Percentiles rank a stretch among this genome's conserved stretches.
Conservation (phyloP, 2,888 invertebrate genomes). For the Mycalesis mineus region DNA sequence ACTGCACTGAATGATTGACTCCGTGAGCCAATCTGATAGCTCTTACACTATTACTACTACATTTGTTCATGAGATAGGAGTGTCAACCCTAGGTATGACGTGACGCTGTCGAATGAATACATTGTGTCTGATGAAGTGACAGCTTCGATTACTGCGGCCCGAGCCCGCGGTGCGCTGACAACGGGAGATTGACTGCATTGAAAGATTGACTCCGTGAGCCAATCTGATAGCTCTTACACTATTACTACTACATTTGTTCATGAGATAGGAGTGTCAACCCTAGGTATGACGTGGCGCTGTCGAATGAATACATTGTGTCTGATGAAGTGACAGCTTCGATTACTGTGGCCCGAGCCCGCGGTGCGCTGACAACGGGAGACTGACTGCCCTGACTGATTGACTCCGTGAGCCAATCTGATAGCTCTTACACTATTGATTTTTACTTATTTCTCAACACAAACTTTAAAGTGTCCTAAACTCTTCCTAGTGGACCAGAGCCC, state of each 20-base stretch:
- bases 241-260: too few relatives aligned
- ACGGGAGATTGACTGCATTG: background rate
- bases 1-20: background rate
- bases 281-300: background rate
- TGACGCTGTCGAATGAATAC: background rate
- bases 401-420: too few relatives aligned
- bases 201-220: too few relatives aligned
- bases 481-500: too few relatives aligned
- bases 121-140: conserved; percentile 11
- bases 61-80: background rate
- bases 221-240: too few relatives aligned
- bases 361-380: background rate
- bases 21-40: too few relatives aligned
- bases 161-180: background rate
- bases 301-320: conserved; percentile 8
- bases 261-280: background rate
- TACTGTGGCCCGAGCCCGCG: background rate
- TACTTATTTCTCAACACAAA: too few relatives aligned
- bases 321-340: conserved; percentile 14
- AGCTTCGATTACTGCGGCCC: conserved; percentile 5
- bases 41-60: too few relatives aligned
- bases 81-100: background rate
- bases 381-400: background rate
- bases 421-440: too few relatives aligned
- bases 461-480: too few relatives aligned